Percentiles rank a stretch among this genome's conserved stretches.
Evolutionary conservation across 1,140 invertebrate genomes (phyloP).

Genomic region (Neodiprion virginianus): DNA sequence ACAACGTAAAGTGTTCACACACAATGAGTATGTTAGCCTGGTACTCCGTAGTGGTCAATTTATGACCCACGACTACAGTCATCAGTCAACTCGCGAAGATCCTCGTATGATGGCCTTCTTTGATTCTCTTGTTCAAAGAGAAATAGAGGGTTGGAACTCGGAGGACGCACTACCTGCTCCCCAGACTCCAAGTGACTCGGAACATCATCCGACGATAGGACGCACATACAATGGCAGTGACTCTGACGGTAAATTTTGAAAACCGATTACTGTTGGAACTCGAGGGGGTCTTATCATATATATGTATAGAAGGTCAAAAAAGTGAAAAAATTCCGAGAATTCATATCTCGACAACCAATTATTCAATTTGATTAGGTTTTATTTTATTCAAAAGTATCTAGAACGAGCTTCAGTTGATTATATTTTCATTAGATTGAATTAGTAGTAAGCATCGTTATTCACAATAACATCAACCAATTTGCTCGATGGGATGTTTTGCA

Average conservation of each 20-base stretch:
- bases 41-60: conserved; percentile 80
- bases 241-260: conserved; percentile 45
- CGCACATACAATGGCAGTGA: conserved; percentile 43
- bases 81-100: conserved; percentile 88
- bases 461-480: too few species aligned
- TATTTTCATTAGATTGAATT: too few species aligned
- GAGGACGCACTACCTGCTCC: conserved; percentile 45
- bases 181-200: conserved; percentile 48
- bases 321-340: too few species aligned
- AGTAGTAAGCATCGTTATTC: too few species aligned
- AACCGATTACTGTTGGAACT: too few species aligned
- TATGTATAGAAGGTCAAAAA: too few species aligned
- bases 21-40: conserved; percentile 85
- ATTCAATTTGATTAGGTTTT: too few species aligned
- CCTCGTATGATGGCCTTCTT: conserved; percentile 97
- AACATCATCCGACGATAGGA: conserved; percentile 40
- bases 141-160: conserved; percentile 78
- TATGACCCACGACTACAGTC: conserved; percentile 80
- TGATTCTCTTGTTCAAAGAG: conserved; percentile 89
- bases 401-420: too few species aligned
- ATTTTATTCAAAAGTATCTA: too few species aligned
- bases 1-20: conserved; percentile 80
- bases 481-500: too few species aligned
- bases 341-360: too few species aligned
- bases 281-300: too few species aligned